Percentiles rank a stretch among this genome's conserved stretches.
Conservation (phyloP, 2,888 invertebrate species). For the Trypoxylon attenuatum region DNA sequence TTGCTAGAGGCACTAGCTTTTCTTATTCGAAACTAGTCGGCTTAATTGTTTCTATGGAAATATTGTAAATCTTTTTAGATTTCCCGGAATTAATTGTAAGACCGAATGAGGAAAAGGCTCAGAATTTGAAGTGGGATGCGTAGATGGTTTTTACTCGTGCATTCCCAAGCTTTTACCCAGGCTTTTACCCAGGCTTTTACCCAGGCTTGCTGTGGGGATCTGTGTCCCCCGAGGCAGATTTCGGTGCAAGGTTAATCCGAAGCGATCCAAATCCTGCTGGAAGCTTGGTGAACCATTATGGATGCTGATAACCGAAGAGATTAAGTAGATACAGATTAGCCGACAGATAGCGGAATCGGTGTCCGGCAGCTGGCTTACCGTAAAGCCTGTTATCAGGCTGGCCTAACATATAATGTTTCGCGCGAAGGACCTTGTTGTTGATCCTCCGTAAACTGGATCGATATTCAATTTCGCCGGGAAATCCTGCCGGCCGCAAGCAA, state of each 20-base stretch:
- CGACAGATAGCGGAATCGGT: slow-evolving; percentile 39
- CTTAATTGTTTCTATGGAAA: too few species aligned
- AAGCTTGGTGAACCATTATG: slow-evolving; percentile 34
- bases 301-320: slow-evolving; percentile 39
- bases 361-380: slow-evolving; percentile 36
- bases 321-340: slow-evolving; percentile 42
- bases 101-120: too few species aligned
- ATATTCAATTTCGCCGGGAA: slow-evolving; percentile 35
- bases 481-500: not conserved
- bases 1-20: too few species aligned
- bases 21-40: too few species aligned
- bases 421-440: slow-evolving; percentile 23
- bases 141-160: not conserved
- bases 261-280: slow-evolving; percentile 26
- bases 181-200: too few species aligned
- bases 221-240: slow-evolving; percentile 26
- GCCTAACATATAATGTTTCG: slow-evolving; percentile 24
- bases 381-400: slow-evolving; percentile 34
- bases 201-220: not conserved
- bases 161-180: too few species aligned
- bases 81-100: too few species aligned
- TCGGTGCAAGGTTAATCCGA: slow-evolving; percentile 27
- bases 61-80: too few species aligned
- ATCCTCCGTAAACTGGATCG: slow-evolving; percentile 29
- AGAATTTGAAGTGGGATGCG: not conserved